Percentiles rank a stretch among this genome's conserved stretches.
These are phyloP conservation scores for Abrostola triplasia DNA, from an alignment of 2,888 invertebrate species.

Conservation along the genomic window DNA sequence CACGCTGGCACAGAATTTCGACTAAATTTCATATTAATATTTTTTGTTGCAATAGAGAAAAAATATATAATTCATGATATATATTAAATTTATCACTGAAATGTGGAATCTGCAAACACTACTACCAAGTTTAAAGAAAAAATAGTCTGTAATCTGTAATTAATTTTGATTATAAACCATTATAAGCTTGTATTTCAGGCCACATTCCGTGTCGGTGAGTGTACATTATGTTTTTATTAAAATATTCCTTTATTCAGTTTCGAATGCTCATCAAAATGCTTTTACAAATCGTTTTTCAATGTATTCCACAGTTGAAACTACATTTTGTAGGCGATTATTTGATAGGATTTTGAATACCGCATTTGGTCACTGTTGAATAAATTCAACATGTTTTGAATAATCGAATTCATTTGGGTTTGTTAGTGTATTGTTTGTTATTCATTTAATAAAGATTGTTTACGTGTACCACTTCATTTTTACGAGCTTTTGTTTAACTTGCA, in stretches of 20 bases:
- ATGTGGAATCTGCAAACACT: too few species aligned
- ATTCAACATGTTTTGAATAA: constrained; percentile 25
- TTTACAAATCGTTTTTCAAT: constrained; percentile 7
- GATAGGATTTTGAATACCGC: constrained; percentile 12
- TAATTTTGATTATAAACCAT: too few species aligned
- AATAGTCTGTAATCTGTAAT: too few species aligned
- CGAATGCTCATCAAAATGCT: not conserved
- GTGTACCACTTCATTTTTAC: constrained; percentile 4
- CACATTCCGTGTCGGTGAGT: too few species aligned
- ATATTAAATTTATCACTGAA: too few species aligned
- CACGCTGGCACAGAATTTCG: too few species aligned
- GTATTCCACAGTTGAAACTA: constrained; percentile 9
- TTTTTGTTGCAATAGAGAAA: too few species aligned
- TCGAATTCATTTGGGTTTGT: not conserved
- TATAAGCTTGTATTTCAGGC: too few species aligned
- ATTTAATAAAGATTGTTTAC: constrained; percentile 13
- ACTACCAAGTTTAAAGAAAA: too few species aligned
- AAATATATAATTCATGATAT: too few species aligned
- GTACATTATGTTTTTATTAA: constrained; percentile 15
- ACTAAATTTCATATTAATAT: too few species aligned
- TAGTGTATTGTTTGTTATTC: constrained; percentile 20
- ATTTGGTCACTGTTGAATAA: constrained; percentile 22
- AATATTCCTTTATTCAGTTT: not conserved
- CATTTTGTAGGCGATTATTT: constrained; percentile 7
- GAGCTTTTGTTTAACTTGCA: too few species aligned